Evolutionary conservation across 2,113 vertebrate species (phyloP).

Genomic region (Sclerurus mexicanus): DNA sequence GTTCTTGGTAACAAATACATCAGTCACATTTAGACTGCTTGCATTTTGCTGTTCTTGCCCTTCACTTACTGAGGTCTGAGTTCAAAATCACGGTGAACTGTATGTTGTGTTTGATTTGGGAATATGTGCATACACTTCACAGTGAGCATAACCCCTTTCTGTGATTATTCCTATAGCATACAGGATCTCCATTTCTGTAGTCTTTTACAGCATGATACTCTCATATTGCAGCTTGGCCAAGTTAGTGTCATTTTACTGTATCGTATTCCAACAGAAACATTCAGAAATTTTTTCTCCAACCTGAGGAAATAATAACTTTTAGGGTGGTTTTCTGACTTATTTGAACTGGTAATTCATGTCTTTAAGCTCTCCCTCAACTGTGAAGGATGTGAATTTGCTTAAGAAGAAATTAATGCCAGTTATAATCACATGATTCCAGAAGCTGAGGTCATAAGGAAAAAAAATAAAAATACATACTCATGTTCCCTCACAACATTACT

Average conservation of each 20-base stretch:
- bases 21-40: not conserved
- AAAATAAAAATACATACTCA: not conserved
- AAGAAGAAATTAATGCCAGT: not conserved
- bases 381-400: not conserved
- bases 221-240: not conserved
- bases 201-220: not conserved
- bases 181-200: not conserved
- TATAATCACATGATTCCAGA: not conserved
- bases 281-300: not conserved
- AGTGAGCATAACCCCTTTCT: not conserved
- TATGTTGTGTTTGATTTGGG: not conserved
- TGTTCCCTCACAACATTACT: fast-evolving
- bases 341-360: not conserved
- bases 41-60: not conserved
- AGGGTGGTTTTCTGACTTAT: not conserved
- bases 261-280: not conserved
- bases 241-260: not conserved
- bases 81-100: not conserved
- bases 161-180: not conserved
- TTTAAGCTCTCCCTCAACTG: not conserved
- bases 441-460: not conserved
- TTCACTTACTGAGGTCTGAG: not conserved
- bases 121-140: not conserved
- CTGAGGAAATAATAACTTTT: not conserved
- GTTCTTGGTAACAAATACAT: not conserved